phyloP scores from a whole-genome alignment of 2,113 vertebrate species.

The Prinia subflava region DNA sequence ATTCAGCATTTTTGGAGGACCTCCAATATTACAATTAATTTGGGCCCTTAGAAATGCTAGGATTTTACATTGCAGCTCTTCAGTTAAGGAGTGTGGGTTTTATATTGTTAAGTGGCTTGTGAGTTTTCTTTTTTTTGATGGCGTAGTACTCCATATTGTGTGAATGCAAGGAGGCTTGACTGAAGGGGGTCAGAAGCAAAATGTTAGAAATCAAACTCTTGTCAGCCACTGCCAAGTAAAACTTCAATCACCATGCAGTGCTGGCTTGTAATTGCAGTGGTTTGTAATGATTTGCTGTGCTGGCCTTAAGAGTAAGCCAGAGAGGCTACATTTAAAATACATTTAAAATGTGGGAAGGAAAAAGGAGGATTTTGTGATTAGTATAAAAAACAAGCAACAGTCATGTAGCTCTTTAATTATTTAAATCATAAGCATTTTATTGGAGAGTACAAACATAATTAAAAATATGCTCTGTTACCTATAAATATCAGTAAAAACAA shows the following conservation, averaged over 20 bases:
- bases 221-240: background rate
- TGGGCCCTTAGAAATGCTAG: background rate
- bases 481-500: background rate
- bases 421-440: background rate
- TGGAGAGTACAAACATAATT: background rate
- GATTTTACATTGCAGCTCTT: background rate
- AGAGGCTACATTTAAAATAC: background rate
- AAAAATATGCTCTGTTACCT: background rate
- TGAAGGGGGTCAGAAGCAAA: background rate
- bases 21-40: background rate
- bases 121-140: background rate
- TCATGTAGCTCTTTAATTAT: background rate
- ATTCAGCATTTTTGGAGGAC: background rate
- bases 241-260: background rate
- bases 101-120: background rate
- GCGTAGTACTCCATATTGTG: background rate
- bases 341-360: background rate
- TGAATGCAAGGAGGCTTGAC: background rate
- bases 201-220: background rate
- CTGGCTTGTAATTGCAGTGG: background rate
- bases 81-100: fast-evolving
- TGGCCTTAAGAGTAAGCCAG: background rate
- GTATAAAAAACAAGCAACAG: background rate
- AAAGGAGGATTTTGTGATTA: background rate
- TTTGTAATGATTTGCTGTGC: background rate